Conservation (phyloP, 2,888 invertebrate genomes). For the Eristalis pertinax region DNA sequence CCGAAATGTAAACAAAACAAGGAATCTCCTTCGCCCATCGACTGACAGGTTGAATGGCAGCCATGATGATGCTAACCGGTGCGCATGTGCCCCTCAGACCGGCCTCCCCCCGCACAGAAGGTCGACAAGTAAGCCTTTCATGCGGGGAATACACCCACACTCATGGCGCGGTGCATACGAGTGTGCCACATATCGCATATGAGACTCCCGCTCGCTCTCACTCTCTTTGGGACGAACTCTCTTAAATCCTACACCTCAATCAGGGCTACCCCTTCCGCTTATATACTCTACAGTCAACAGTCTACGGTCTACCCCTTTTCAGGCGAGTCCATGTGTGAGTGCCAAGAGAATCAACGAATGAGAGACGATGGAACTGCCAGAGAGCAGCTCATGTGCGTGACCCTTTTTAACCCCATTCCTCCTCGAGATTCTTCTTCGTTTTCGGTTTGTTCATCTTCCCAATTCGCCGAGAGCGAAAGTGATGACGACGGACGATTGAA, state of each 20-base stretch:
- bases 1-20: slow-evolving; percentile 69
- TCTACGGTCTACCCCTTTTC: slow-evolving; percentile 34
- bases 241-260: slow-evolving; percentile 19
- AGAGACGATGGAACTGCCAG: slow-evolving; percentile 4
- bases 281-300: slow-evolving; percentile 21
- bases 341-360: slow-evolving; percentile 47
- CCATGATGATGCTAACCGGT: slow-evolving; percentile 51
- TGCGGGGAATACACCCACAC: not conserved
- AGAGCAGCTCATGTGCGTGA: slow-evolving; percentile 13
- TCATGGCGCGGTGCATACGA: not conserved
- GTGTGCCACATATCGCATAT: slow-evolving; percentile 1
- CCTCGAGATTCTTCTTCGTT: slow-evolving; percentile 4
- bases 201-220: slow-evolving; percentile 19
- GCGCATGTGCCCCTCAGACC: slow-evolving; percentile 51
- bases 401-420: slow-evolving; percentile 43
- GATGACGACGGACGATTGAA: not conserved
- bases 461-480: slow-evolving; percentile 61
- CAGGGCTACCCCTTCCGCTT: slow-evolving; percentile 44
- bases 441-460: slow-evolving; percentile 1
- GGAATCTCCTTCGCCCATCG: slow-evolving; percentile 45
- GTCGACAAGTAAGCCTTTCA: slow-evolving; percentile 31
- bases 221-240: not conserved
- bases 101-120: not conserved
- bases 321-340: not conserved
- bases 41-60: slow-evolving; percentile 66